Conservation (phyloP, 2,113 vertebrate species). For the Gasterosteus aculeatus region DNA sequence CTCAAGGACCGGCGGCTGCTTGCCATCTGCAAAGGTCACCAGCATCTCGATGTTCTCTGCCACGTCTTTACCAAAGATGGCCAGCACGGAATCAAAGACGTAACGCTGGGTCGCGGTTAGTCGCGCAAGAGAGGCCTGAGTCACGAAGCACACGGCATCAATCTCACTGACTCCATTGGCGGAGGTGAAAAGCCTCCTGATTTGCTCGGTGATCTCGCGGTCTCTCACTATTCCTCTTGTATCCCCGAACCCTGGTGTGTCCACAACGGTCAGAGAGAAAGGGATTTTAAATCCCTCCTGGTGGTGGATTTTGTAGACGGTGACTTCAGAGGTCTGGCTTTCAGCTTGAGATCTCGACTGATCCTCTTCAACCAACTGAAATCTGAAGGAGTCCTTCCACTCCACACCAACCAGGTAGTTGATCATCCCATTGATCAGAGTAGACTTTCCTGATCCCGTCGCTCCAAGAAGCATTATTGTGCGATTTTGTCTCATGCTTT, state of each 20-base stretch:
- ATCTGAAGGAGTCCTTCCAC: conserved; percentile 54
- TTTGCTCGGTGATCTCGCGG: conserved; percentile 17
- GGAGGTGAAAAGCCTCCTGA: conserved; percentile 32
- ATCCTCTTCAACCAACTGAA: conserved; percentile 47
- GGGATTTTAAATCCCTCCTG: conserved; percentile 44
- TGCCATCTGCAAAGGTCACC: conserved; percentile 47
- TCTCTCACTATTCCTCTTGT: conserved; percentile 59
- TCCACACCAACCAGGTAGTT: conserved; percentile 67
- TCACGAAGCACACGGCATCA: conserved; percentile 47
- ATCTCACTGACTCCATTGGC: background rate
- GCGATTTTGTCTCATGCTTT: conserved; percentile 30
- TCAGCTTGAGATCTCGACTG: background rate
- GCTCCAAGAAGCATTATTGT: conserved; percentile 71
- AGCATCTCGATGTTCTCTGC: conserved; percentile 47
- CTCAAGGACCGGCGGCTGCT: conserved; percentile 40
- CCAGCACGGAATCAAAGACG: conserved; percentile 43
- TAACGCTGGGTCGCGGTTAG: conserved; percentile 41
- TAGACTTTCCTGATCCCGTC: conserved; percentile 65
- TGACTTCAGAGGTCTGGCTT: conserved; percentile 67
- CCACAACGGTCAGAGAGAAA: conserved; percentile 68
- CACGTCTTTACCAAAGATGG: conserved; percentile 50
- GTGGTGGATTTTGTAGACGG: conserved; percentile 63
- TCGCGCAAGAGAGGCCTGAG: conserved; percentile 36
- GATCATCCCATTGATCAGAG: conserved; percentile 60
- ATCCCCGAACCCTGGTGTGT: conserved; percentile 77